Conservation (phyloP, 2,113 vertebrate species). For the Epinephelus cyanopodus region DNA sequence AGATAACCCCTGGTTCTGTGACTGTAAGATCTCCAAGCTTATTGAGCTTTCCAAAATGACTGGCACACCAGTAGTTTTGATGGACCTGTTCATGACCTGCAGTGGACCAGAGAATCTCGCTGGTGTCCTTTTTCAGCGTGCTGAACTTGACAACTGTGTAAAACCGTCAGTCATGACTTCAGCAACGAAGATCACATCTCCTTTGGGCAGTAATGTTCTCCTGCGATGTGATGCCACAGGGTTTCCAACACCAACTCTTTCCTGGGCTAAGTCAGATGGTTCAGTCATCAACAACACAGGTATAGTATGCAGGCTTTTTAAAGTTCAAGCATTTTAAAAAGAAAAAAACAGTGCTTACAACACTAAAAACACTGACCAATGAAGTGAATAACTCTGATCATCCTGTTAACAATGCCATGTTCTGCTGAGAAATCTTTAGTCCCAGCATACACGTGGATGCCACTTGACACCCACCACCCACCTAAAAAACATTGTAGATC, state of each 20-base stretch:
- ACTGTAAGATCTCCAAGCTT: slow-evolving; percentile 95
- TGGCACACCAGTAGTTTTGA: slow-evolving; percentile 85
- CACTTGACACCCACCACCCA: too few species aligned
- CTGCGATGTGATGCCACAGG: slow-evolving; percentile 94
- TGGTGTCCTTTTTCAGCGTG: slow-evolving; percentile 91
- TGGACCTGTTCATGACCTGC: slow-evolving; percentile 90
- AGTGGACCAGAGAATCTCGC: slow-evolving; percentile 90
- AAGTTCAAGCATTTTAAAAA: neutral
- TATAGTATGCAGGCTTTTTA: slow-evolving; percentile 66
- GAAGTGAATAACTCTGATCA: too few species aligned
- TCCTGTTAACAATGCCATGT: too few species aligned
- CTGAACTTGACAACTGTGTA: slow-evolving; percentile 91
- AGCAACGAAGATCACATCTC: slow-evolving; percentile 94
- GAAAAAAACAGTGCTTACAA: neutral
- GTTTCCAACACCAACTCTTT: slow-evolving; percentile 90
- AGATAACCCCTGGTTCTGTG: slow-evolving; percentile 97
- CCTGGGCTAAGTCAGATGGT: slow-evolving; percentile 88
- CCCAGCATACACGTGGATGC: too few species aligned
- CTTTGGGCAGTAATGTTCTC: slow-evolving; percentile 92
- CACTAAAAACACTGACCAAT: too few species aligned
- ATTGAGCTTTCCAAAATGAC: slow-evolving; percentile 92
- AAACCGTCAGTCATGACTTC: slow-evolving; percentile 95
- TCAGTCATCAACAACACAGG: slow-evolving; percentile 90
- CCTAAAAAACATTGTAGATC: too few species aligned
- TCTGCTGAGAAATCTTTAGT: too few species aligned